Conservation (phyloP, 2,888 invertebrate species). For the Seladonia tumulorum region DNA sequence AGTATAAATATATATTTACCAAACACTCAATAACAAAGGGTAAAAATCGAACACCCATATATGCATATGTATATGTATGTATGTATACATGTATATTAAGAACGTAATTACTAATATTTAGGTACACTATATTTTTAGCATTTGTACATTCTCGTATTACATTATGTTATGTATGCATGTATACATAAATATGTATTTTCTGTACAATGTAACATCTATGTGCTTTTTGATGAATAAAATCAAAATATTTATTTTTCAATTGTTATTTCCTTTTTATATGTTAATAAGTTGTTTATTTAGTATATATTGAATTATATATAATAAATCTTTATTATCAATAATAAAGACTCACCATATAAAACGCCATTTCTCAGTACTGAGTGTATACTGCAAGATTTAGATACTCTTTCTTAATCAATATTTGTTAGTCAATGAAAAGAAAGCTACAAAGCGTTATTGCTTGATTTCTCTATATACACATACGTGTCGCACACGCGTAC, state of each 20-base stretch:
- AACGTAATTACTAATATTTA: constrained; percentile 65
- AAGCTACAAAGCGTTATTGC: neutral
- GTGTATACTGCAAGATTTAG: neutral
- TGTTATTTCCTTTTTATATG: constrained; percentile 6
- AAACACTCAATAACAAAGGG: constrained; percentile 35
- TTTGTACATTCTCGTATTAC: constrained; percentile 70
- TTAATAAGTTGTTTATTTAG: neutral
- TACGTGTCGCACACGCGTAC: neutral
- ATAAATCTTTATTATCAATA: neutral
- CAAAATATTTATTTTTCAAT: constrained; percentile 77
- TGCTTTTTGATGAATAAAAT: constrained; percentile 70
- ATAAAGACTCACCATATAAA: neutral
- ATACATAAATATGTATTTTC: constrained; percentile 60
- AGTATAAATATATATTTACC: constrained; percentile 53
- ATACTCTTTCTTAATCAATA: neutral
- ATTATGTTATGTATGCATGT: constrained; percentile 66
- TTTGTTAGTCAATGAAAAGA: constrained; percentile 13
- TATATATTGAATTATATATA: neutral
- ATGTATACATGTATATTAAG: constrained; percentile 45
- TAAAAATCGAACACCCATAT: constrained; percentile 29
- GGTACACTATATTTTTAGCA: constrained; percentile 68
- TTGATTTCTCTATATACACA: constrained; percentile 3
- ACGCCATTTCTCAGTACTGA: neutral
- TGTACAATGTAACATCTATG: constrained; percentile 64
- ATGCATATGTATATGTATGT: constrained; percentile 23